Percentiles rank a stretch among this genome's conserved stretches.
Conservation (phyloP, 2,888 invertebrate genomes). For the Archips xylosteana region DNA sequence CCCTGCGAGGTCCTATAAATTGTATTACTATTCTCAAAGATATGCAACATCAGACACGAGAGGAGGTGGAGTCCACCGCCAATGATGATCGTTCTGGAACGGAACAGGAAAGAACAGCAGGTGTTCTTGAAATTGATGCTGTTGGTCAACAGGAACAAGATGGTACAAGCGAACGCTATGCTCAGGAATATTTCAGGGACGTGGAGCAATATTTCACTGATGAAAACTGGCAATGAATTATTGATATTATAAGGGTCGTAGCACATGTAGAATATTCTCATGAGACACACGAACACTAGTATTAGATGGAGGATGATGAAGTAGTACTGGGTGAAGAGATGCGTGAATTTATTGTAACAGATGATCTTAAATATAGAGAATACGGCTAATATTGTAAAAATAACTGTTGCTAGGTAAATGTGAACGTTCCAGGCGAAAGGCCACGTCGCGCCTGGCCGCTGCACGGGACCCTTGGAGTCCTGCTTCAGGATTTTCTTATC, state of each 20-base stretch:
- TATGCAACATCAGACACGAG: conserved; percentile 93
- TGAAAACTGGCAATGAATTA: conserved; percentile 90
- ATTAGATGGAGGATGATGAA: conserved; percentile 94
- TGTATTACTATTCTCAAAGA: conserved; percentile 88
- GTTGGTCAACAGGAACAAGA: conserved; percentile 93
- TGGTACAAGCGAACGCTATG: conserved; percentile 95
- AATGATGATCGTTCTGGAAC: conserved; percentile 91
- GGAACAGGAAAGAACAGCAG: conserved; percentile 89
- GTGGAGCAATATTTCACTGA: conserved; percentile 93
- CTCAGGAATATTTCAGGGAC: conserved; percentile 95
- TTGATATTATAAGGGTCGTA: conserved; percentile 97
- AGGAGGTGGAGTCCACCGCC: conserved; percentile 92
- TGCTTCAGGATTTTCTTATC: conserved; percentile 79
- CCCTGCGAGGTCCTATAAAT: conserved; percentile 76
- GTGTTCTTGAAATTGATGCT: conserved; percentile 91
- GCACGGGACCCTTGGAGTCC: conserved; percentile 74
- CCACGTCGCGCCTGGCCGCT: conserved; percentile 88
- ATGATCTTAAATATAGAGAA: conserved; percentile 95
- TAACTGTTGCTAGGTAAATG: conserved; percentile 93
- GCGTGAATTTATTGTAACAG: conserved; percentile 93
- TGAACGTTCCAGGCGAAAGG: conserved; percentile 96
- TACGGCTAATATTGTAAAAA: conserved; percentile 93
- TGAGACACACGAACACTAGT: conserved; percentile 92
- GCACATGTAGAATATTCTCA: conserved; percentile 94
- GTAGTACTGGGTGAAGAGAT: conserved; percentile 94